Evolutionary conservation across 92 coral and sea anemone genomes (phyloP), one percentile per base, ranked within the genome.

Genomic region (Palythoa grandis): DNA sequence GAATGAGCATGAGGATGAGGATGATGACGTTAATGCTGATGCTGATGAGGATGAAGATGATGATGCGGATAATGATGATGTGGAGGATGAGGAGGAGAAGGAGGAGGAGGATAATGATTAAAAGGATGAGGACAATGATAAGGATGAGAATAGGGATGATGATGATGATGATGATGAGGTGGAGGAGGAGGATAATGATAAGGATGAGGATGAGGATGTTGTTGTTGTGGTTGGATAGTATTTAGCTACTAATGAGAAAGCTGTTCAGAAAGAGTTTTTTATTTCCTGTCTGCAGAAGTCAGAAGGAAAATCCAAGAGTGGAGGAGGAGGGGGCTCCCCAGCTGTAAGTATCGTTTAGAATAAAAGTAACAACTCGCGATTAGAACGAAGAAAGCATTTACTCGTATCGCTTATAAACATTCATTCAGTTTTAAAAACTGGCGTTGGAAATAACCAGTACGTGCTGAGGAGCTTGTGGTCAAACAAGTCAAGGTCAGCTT

Each of bases 301-400:
- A 11, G 74, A n/a, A 66, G 85, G 74, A 22, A 47, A 79, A 63
- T 57, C 70, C 70, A 65, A 63, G 58, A 19, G 61, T 11, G 73
- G 85, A 23, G 85, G 25, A 7, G 85, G 85, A 3, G 60, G 58
- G 4, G 85, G 85, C 3, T 47, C 74, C 22, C 85, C 85, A 40
- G 85, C 85, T 11, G 85, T 80, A 43, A 80, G 85, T 76, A 66
- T 0, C 23, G 3, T 25, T 13, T 54, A 38, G 37, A 16, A 14
- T 72, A 17, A 15, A 8, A 14, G 22, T 39, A 14, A 9, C 11
- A 3, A n/a, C 6, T 63, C 22, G 19, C 22, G 11, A 63, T 5
- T 2, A 63, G n/a, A 9, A 63, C 22, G 10, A 63, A 43, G 50
- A 43, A 43, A 43, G 50, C 50, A 8, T 43, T 43, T 43, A 5